Conservation (phyloP, 2,797 vertebrate species). For the Pitangus sulphuratus region DNA sequence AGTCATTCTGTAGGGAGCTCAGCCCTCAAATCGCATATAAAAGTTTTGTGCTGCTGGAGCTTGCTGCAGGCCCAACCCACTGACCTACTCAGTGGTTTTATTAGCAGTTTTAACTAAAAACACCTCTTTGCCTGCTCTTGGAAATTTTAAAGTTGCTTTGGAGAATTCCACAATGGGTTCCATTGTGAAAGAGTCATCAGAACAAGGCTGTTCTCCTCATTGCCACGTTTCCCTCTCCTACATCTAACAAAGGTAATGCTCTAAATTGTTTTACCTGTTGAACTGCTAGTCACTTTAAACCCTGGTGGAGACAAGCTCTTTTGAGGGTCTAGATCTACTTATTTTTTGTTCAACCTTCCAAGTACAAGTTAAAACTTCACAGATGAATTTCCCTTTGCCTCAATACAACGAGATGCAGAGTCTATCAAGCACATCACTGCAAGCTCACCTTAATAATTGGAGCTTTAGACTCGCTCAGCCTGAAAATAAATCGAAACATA, state of each 20-base stretch:
- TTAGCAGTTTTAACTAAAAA: neutral
- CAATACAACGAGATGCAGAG: neutral
- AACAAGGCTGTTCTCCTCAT: neutral
- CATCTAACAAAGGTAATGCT: neutral
- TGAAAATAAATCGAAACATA: neutral
- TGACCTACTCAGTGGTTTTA: neutral
- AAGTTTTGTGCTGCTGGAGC: neutral
- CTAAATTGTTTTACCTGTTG: neutral
- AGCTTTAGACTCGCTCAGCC: neutral
- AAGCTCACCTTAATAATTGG: neutral
- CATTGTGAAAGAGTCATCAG: neutral
- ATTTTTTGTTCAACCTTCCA: neutral
- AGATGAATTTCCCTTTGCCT: neutral
- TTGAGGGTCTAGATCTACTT: neutral
- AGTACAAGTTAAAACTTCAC: neutral
- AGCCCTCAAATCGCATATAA: neutral
- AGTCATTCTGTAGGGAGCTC: neutral
- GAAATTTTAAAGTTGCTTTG: neutral
- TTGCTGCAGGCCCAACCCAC: neutral
- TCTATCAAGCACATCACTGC: neutral
- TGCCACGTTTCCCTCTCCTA: neutral
- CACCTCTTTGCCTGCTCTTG: rapidly evolving
- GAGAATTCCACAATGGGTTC: neutral
- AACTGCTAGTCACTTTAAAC: neutral
- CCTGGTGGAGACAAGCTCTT: neutral